phyloP scores from a whole-genome alignment of 1,140 invertebrate species.

The Drosophila hydei region DNA sequence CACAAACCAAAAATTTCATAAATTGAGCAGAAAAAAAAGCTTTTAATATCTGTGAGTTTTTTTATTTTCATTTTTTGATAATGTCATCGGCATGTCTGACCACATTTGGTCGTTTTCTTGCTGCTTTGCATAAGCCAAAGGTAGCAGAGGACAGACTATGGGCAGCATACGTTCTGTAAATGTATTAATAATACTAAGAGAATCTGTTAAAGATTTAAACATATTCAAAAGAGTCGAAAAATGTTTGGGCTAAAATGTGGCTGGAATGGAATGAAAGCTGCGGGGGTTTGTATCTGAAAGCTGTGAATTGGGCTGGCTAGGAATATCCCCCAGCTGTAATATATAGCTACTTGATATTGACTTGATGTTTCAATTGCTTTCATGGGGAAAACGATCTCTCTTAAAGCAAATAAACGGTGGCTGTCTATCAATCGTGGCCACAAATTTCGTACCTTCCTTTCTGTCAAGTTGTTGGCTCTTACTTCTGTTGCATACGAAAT shows the following conservation, averaged over 20 bases:
- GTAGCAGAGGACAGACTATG: constrained; percentile 4
- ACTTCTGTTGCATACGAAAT: constrained; percentile 22
- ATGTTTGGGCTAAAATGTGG: no score
- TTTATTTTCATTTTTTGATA: constrained; percentile 13
- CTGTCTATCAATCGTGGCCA: not conserved
- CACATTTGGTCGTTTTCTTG: constrained; percentile 27
- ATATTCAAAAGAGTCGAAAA: no score
- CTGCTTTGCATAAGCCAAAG: constrained; percentile 35
- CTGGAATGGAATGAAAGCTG: no score
- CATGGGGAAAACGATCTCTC: no score
- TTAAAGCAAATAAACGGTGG: no score
- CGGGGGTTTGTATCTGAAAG: no score
- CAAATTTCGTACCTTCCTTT: not conserved
- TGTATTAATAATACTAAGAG: not conserved
- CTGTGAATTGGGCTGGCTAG: no score
- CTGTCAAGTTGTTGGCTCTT: constrained; percentile 1
- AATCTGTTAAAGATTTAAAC: no score
- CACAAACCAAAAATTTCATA: constrained; percentile 15
- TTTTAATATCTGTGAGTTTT: constrained; percentile 4
- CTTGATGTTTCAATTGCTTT: no score
- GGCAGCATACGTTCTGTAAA: not conserved
- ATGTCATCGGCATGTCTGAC: constrained; percentile 45
- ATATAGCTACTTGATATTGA: no score
- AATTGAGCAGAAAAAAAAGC: not conserved
- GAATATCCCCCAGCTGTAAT: no score